A percentile compares a stretch with the other conserved stretches of the same genome.
Evolutionary conservation across 2,888 invertebrate species (phyloP).

Genomic region (Bimastos eiseni): DNA sequence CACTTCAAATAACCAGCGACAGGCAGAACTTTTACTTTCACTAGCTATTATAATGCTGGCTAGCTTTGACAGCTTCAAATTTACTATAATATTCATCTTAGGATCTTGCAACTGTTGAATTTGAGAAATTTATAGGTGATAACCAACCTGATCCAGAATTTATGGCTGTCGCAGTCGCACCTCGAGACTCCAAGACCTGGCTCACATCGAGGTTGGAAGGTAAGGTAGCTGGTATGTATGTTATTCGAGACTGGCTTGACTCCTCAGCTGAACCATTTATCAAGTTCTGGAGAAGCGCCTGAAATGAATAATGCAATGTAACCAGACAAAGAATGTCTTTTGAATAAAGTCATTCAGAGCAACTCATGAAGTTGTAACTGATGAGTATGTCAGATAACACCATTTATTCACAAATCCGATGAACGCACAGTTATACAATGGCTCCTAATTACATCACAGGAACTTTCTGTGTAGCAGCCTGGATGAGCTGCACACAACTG

Average conservation of each 20-base stretch:
- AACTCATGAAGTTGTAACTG: not conserved
- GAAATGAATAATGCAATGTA: not conserved
- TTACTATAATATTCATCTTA: too few species aligned
- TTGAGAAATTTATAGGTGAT: too few species aligned
- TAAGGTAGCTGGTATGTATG: slow-evolving; percentile 8
- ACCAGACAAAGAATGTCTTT: not conserved
- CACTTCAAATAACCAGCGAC: too few species aligned
- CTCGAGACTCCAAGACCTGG: slow-evolving; percentile 2
- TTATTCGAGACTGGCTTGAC: not conserved
- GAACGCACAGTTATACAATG: too few species aligned
- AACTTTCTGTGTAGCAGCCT: too few species aligned
- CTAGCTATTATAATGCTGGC: too few species aligned
- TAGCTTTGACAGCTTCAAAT: too few species aligned
- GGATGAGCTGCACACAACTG: too few species aligned
- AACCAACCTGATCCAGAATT: slow-evolving; percentile 15
- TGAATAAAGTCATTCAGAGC: not conserved
- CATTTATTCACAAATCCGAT: not conserved
- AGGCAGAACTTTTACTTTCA: too few species aligned
- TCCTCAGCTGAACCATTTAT: not conserved
- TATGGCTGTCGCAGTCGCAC: slow-evolving; percentile 15
- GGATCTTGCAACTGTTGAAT: too few species aligned
- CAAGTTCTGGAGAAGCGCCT: slow-evolving; percentile 19
- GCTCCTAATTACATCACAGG: too few species aligned
- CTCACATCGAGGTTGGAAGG: not conserved
- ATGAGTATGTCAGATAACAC: not conserved